phyloP scores from a whole-genome alignment of 2,113 vertebrate species.

The Tychaedon coryphoeus region DNA sequence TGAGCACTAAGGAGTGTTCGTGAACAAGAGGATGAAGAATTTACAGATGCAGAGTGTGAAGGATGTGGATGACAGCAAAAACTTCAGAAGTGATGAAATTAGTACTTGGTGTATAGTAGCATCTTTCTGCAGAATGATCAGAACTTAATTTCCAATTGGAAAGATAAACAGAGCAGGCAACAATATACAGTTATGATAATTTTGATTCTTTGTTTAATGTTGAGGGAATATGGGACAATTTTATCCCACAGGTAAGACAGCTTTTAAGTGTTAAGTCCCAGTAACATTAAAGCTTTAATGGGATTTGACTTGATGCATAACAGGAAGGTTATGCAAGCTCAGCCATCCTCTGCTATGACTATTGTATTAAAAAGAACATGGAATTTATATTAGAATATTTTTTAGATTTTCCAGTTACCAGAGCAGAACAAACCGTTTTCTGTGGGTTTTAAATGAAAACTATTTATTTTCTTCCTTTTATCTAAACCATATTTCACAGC shows the following conservation, averaged over 20 bases:
- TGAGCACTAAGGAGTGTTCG: not conserved
- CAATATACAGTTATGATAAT: not conserved
- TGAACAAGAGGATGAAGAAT: not conserved
- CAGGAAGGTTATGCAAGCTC: not conserved
- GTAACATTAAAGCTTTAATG: constrained; percentile 19
- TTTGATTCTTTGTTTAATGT: not conserved
- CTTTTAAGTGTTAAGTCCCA: not conserved
- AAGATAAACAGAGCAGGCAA: not conserved
- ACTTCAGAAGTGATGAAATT: not conserved
- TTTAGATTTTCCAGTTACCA: constrained; percentile 37
- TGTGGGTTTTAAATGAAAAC: constrained; percentile 45
- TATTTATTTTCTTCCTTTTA: constrained; percentile 53
- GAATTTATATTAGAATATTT: constrained; percentile 12
- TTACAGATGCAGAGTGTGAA: not conserved
- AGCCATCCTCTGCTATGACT: not conserved
- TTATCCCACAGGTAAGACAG: not conserved
- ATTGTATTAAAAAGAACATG: constrained; percentile 38
- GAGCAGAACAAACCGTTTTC: constrained; percentile 53
- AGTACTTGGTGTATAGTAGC: not conserved
- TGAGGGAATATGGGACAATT: not conserved
- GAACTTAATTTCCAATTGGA: not conserved
- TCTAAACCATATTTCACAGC: constrained; percentile 58
- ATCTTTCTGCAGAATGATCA: not conserved
- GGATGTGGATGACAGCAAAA: not conserved
- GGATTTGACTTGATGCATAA: constrained; percentile 8